Evolutionary conservation across 2,797 vertebrate genomes (phyloP).

Genomic region (Malacoraja senta): DNA sequence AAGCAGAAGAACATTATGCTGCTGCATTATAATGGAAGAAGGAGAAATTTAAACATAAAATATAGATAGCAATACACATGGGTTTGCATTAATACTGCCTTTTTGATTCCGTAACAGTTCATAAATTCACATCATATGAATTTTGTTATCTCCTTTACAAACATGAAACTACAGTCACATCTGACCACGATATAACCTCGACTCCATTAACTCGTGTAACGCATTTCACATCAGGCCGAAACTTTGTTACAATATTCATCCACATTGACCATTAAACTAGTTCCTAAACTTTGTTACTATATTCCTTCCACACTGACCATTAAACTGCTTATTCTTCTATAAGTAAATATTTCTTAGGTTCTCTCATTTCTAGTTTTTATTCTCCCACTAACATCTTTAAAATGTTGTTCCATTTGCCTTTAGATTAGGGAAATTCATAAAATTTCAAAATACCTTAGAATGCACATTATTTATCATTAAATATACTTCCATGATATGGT

Average conservation of each 20-base stretch:
- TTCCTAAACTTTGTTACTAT: too few species aligned
- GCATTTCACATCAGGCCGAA: not conserved
- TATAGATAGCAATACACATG: not conserved
- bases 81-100: not conserved
- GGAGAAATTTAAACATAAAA: slow-evolving; percentile 24
- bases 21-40: not conserved
- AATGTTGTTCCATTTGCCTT: not conserved
- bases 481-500: not conserved
- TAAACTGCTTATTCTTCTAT: not conserved
- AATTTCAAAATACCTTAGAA: not conserved
- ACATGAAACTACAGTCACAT: slow-evolving; percentile 7
- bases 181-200: slow-evolving; percentile 25
- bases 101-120: not conserved
- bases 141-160: slow-evolving; percentile 1
- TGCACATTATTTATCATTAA: not conserved
- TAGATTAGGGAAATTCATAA: not conserved
- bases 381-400: not conserved
- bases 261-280: not conserved
- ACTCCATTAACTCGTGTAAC: not conserved
- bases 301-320: not conserved
- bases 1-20: not conserved
- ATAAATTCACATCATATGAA: slow-evolving; percentile 13
- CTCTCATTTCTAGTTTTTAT: not conserved
- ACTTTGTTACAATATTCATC: not conserved
- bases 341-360: not conserved